phyloP scores from a whole-genome alignment of 2,113 vertebrate genomes.

The Riparia riparia region DNA sequence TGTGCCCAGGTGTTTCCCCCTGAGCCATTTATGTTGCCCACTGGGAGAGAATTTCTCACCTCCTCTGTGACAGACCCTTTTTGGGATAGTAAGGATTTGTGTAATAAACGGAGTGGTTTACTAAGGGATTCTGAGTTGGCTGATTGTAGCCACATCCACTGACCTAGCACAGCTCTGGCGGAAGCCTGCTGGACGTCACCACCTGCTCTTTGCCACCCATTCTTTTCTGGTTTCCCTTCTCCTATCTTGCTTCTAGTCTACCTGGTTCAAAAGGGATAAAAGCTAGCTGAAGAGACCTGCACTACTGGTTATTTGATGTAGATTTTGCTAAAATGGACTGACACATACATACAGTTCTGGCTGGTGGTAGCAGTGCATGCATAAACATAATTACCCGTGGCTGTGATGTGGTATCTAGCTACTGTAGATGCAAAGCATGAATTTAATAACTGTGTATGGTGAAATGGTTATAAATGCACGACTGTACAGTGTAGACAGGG shows the following conservation, averaged over 20 bases:
- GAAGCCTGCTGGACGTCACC: background rate
- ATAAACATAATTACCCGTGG: conserved; percentile 27
- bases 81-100: background rate
- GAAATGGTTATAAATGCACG: conserved; percentile 35
- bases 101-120: background rate
- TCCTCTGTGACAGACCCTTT: background rate
- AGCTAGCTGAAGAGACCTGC: background rate
- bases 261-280: background rate
- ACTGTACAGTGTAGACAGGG: conserved; percentile 6
- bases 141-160: background rate
- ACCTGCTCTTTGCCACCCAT: background rate
- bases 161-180: background rate
- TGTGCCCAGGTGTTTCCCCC: background rate
- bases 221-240: background rate
- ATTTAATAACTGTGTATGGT: conserved; percentile 25
- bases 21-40: background rate
- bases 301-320: conserved; percentile 20
- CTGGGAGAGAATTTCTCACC: background rate
- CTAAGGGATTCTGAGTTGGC: background rate
- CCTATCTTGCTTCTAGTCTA: background rate
- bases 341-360: background rate
- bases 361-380: conserved; percentile 30
- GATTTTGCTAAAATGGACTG: conserved; percentile 34
- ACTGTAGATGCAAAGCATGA: background rate
- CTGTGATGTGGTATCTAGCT: conserved; percentile 44